Evolutionary conservation across 2,888 invertebrate genomes (phyloP).

Genomic region (Autographa gamma): DNA sequence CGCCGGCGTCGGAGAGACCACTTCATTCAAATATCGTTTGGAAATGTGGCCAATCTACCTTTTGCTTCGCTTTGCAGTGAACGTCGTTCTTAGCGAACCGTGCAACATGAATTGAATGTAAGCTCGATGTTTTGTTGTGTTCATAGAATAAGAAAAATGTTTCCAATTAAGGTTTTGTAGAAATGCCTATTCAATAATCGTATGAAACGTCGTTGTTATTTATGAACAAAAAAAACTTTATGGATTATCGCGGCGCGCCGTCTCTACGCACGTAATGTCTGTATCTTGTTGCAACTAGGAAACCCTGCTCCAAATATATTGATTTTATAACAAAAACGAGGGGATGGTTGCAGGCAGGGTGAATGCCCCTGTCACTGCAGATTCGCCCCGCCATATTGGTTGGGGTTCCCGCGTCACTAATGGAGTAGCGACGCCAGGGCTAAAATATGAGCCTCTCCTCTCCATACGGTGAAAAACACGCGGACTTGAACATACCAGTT

Average conservation of each 20-base stretch:
- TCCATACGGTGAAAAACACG: conserved; percentile 79
- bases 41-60: conserved; percentile 13
- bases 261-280: conserved; percentile 56
- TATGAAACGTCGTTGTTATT: not conserved
- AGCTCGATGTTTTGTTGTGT: not conserved
- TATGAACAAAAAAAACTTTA: not conserved
- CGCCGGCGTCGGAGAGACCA: conserved; percentile 42
- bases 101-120: not conserved
- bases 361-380: conserved; percentile 87
- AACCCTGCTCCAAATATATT: conserved; percentile 83
- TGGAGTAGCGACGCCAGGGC: conserved; percentile 78
- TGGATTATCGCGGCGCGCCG: conserved; percentile 26
- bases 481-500: conserved; percentile 67
- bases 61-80: conserved; percentile 17
- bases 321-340: conserved; percentile 89
- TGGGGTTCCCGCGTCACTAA: conserved; percentile 85
- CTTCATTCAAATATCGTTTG: conserved; percentile 56
- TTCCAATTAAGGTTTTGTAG: not conserved
- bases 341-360: conserved; percentile 85
- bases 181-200: not conserved
- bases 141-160: not conserved
- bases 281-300: conserved; percentile 72
- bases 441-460: conserved; percentile 84
- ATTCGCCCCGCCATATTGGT: conserved; percentile 84
- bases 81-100: conserved; percentile 12